A percentile compares a stretch with the other conserved stretches of the same genome.
These are phyloP conservation scores for Rhogogaster chlorosoma DNA, from an alignment of 2,888 invertebrate genomes.

Conservation along the genomic window DNA sequence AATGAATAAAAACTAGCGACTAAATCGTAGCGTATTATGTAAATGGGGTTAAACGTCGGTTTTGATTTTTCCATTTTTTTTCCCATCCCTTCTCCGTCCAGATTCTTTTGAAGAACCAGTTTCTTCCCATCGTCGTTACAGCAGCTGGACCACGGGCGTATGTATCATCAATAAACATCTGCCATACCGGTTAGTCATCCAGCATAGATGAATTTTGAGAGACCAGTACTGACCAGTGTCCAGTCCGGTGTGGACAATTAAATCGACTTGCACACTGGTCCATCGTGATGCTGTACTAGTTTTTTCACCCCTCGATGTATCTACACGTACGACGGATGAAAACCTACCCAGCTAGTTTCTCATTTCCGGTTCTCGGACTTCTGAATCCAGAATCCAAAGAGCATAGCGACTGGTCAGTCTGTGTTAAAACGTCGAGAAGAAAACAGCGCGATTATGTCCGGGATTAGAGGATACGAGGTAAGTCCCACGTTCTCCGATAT, in stretches of 20 bases:
- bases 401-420: background rate
- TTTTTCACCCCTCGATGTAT: background rate
- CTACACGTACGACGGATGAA: conserved; percentile 60
- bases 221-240: conserved; percentile 65
- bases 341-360: background rate
- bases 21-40: background rate
- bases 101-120: background rate
- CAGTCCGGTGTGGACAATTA: conserved; percentile 12
- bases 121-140: background rate
- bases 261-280: conserved; percentile 63
- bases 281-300: conserved; percentile 72
- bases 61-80: background rate
- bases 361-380: conserved; percentile 14
- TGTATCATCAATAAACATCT: conserved; percentile 68
- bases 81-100: background rate
- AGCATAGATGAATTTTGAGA: conserved; percentile 56
- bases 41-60: background rate
- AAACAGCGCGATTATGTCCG: background rate
- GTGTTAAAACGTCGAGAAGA: background rate
- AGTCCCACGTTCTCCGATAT: background rate
- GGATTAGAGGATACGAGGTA: background rate
- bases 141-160: conserved; percentile 40
- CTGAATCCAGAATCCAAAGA: background rate
- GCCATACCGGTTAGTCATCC: conserved; percentile 75
- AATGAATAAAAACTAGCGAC: background rate